Evolutionary conservation across 2,113 vertebrate species (phyloP).

Genomic region (Bungarus multicinctus): DNA sequence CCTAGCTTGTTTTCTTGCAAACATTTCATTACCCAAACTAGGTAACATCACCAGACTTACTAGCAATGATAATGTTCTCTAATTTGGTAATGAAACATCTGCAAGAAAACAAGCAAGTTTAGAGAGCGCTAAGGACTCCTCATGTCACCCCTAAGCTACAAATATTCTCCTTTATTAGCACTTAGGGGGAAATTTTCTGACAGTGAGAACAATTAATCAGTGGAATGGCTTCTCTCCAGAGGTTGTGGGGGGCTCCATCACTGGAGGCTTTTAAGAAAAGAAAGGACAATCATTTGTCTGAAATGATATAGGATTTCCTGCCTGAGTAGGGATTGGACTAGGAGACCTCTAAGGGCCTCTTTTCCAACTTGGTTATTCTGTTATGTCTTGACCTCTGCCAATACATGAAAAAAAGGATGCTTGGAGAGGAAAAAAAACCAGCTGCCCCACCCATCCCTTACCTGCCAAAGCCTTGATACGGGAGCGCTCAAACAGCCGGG

Average conservation of each 20-base stretch:
- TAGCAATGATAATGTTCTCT: too few species aligned
- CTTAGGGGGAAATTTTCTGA: too few species aligned
- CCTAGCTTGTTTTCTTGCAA: too few species aligned
- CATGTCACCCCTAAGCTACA: too few species aligned
- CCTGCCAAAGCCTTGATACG: slow-evolving; percentile 93
- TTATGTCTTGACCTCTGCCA: neutral
- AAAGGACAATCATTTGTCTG: neutral
- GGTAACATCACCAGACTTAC: too few species aligned
- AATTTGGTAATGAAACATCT: too few species aligned
- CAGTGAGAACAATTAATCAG: too few species aligned
- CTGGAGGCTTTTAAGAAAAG: neutral
- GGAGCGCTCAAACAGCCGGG: slow-evolving; percentile 89
- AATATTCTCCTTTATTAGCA: too few species aligned
- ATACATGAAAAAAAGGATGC: neutral
- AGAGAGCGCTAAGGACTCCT: too few species aligned
- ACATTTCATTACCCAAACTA: too few species aligned
- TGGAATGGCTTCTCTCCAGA: neutral
- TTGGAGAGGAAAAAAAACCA: neutral
- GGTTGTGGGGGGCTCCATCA: neutral
- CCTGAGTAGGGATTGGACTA: neutral
- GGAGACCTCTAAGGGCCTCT: neutral
- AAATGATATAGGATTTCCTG: too few species aligned
- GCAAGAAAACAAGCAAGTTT: too few species aligned
- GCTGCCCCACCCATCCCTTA: slow-evolving; percentile 30
- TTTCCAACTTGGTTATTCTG: neutral